Evolutionary conservation across 2,888 invertebrate genomes (phyloP).

Genomic region (Yponomeuta sedellus): DNA sequence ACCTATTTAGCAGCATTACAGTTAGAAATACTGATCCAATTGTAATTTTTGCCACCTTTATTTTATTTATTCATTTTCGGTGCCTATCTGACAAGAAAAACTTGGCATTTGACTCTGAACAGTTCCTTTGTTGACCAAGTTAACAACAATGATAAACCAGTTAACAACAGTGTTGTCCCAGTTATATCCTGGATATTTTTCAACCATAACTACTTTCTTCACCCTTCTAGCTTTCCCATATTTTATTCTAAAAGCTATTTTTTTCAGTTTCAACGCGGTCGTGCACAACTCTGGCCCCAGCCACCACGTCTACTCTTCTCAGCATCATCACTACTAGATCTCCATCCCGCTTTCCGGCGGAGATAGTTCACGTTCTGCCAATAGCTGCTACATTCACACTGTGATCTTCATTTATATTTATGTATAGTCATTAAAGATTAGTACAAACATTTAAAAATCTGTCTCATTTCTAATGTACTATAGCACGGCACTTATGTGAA

Average conservation of each 20-base stretch:
- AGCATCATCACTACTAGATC: slow-evolving; percentile 55
- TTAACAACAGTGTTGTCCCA: no score
- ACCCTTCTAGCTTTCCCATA: not conserved
- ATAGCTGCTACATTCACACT: slow-evolving; percentile 42
- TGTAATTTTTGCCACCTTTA: no score
- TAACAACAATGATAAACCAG: no score
- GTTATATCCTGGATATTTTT: no score
- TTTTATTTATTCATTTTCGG: no score
- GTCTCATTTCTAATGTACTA: not conserved
- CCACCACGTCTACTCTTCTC: slow-evolving; percentile 62
- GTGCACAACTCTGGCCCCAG: slow-evolving; percentile 69
- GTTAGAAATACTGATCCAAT: no score
- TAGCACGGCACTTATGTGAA: no score
- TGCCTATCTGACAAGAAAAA: no score
- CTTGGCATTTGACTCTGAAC: no score
- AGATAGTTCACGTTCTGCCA: not conserved
- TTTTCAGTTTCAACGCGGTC: slow-evolving; percentile 68
- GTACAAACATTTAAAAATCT: slow-evolving; percentile 21
- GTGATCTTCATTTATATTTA: slow-evolving; percentile 45
- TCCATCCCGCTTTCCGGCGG: slow-evolving; percentile 27
- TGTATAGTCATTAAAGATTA: slow-evolving; percentile 27
- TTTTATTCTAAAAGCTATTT: slow-evolving; percentile 18
- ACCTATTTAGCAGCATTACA: no score
- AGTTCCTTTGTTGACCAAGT: no score
- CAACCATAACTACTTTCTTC: no score